These are phyloP conservation scores for Butorides virescens DNA, from an alignment of 2,113 vertebrate species.

Conservation along the genomic window DNA sequence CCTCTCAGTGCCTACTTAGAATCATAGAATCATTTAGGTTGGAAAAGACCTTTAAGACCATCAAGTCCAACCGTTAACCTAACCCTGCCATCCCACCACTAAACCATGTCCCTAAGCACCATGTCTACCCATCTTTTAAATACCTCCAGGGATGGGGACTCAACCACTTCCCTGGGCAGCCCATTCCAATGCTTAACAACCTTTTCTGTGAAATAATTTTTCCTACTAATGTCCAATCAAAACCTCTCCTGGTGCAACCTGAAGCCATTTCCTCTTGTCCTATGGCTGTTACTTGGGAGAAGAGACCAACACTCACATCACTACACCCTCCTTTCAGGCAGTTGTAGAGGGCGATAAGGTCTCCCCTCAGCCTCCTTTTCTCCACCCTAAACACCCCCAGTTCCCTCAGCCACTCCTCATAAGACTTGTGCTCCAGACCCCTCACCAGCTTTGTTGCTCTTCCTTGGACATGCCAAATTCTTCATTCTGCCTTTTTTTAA, in stretches of 20 bases:
- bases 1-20: background rate
- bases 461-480: background rate
- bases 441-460: background rate
- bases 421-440: background rate
- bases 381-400: background rate
- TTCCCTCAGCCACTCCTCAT: background rate
- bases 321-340: background rate
- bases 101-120: background rate
- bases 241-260: background rate
- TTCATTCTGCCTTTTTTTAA: background rate
- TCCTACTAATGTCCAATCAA: background rate
- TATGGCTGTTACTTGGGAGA: background rate
- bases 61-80: background rate
- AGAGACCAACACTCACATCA: background rate
- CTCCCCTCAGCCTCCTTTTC: background rate
- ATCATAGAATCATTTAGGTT: background rate
- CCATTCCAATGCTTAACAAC: background rate
- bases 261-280: background rate
- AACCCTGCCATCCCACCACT: background rate
- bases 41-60: background rate
- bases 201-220: background rate
- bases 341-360: background rate
- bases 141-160: background rate
- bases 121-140: background rate
- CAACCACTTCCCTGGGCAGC: background rate